phyloP scores from a whole-genome alignment of 2,113 vertebrate genomes.

The Caranx melampygus region DNA sequence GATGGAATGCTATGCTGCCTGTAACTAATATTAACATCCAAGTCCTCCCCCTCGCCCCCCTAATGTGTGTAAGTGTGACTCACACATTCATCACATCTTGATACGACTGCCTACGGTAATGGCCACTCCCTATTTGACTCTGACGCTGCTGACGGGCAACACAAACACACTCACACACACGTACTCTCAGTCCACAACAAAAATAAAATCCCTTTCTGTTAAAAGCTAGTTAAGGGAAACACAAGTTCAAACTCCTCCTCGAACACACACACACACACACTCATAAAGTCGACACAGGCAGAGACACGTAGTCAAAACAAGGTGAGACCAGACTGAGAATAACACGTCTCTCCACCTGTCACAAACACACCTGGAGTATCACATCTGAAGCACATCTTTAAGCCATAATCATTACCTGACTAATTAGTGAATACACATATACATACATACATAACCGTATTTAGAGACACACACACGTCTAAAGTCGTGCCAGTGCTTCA shows the following conservation, averaged over 20 bases:
- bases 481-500: slow-evolving; percentile 5
- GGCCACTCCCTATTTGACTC: slow-evolving; percentile 65
- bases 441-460: slow-evolving; percentile 13
- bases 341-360: slow-evolving; percentile 69
- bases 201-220: slow-evolving; percentile 42
- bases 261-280: slow-evolving; percentile 12
- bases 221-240: slow-evolving; percentile 42
- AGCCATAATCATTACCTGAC: slow-evolving; percentile 31
- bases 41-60: slow-evolving; percentile 61
- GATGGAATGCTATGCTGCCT: slow-evolving; percentile 77
- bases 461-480: slow-evolving; percentile 13
- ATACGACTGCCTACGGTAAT: slow-evolving; percentile 53
- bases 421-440: slow-evolving; percentile 27
- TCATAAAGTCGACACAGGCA: slow-evolving; percentile 46
- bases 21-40: slow-evolving; percentile 83
- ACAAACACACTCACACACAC: neutral
- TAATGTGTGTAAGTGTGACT: slow-evolving; percentile 69
- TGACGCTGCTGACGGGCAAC: slow-evolving; percentile 14
- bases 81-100: slow-evolving; percentile 72
- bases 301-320: slow-evolving; percentile 66
- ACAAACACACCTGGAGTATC: slow-evolving; percentile 26
- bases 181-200: slow-evolving; percentile 42
- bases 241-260: slow-evolving; percentile 47
- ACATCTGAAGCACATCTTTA: slow-evolving; percentile 41
- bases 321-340: slow-evolving; percentile 60